Evolutionary conservation across 35 echinoderm and acorn worm genomes (phyloP).

Genomic region (Ptychodera flava): DNA sequence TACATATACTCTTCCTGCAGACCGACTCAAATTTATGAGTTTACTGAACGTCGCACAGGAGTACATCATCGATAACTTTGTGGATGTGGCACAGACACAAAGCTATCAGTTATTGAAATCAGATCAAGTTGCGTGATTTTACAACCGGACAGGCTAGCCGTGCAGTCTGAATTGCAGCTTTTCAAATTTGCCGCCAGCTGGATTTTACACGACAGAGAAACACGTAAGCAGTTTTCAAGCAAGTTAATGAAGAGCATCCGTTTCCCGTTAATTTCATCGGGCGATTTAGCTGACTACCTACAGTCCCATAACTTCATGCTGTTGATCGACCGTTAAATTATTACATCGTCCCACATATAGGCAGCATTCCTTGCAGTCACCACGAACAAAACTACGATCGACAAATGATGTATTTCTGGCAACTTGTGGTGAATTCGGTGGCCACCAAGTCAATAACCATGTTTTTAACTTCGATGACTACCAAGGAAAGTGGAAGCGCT

Average conservation of each 20-base stretch:
- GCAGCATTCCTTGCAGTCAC: constrained; percentile 68
- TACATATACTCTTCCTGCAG: constrained; percentile 53
- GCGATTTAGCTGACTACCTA: constrained; percentile 82
- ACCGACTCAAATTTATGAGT: constrained; percentile 40
- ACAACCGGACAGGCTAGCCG: constrained; percentile 71
- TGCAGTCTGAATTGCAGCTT: constrained; percentile 62
- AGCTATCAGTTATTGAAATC: constrained; percentile 61
- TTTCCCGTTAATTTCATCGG: constrained; percentile 76
- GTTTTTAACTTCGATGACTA: constrained; percentile 75
- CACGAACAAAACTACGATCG: constrained; percentile 72
- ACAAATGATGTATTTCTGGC: constrained; percentile 53
- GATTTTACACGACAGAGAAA: constrained; percentile 45
- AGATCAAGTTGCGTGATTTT: constrained; percentile 61
- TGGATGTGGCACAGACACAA: constrained; percentile 38
- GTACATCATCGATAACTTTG: constrained; percentile 72
- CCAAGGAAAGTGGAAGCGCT: constrained; percentile 47
- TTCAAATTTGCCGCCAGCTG: constrained; percentile 78
- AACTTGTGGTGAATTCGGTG: constrained; percentile 60
- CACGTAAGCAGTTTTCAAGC: constrained; percentile 41
- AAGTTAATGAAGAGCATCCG: constrained; percentile 78
- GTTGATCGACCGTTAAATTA: constrained; percentile 53
- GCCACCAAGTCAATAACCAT: constrained; percentile 58
- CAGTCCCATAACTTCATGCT: constrained; percentile 88
- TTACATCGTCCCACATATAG: constrained; percentile 67
- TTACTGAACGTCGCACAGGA: constrained; percentile 40